Evolutionary conservation across 1,140 invertebrate genomes (phyloP), one percentile per base, ranked within the genome.

Genomic region (Chlorops oryzae): DNA sequence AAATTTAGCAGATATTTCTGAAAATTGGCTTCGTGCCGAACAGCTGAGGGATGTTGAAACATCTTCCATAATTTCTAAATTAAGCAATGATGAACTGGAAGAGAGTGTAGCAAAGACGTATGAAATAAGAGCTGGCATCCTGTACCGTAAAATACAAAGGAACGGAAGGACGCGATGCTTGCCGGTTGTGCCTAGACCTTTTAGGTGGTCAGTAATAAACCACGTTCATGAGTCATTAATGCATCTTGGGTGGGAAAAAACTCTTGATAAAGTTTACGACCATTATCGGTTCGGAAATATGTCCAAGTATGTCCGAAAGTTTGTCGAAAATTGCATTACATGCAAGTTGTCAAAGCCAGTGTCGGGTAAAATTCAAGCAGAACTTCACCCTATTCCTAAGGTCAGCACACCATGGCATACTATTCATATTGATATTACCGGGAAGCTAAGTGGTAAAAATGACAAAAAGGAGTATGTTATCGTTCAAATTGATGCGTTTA

Each of bases 151-250:
- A 45, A 43, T 38, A 10, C n/a, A n/a, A n/a, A n/a, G n/a, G n/a
- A n/a, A n/a, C n/a, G 27, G 27, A 9, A 32, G n/a, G 50, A 50
- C 54, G 10, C 32, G 38, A 24, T 62, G 61, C 45, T 34, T 68
- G 21, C 63, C 67, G 9, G 59, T 66, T 20, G 28, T 69, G 3
- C 63, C 65, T 1, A 42, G 53, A 23, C 22, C 57, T 0, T 58
- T 64, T 18, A 28, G 44, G 27, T 68, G 59, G 57, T 59, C 61
- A 5, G 35, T 70, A 9, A 57, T 73, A 27, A 61, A 68, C 34
- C 46, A 55, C 32, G 40, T 61, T 18, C 69, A 69, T 46, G 61
- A 65, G n/a, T 43, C 41, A 10, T 25, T 43, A 10, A 43, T 43
- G 41, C 41, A 43, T 43, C 23, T 42, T 10, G 40, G 56, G 57